Conservation (phyloP, 2,888 invertebrate genomes). For the Diploptera punctata region DNA sequence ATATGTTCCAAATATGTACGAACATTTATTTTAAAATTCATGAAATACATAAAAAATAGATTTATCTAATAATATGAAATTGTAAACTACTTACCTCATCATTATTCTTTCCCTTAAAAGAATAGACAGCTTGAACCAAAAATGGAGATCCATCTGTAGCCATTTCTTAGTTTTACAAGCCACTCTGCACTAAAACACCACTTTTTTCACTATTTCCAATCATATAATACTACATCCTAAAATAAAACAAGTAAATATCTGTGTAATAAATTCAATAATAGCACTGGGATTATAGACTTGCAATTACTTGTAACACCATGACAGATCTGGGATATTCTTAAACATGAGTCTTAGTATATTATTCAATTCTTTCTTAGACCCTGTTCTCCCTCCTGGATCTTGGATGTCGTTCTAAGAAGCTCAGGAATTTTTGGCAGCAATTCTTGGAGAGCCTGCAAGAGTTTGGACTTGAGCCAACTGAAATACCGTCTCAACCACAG, state of each 20-base stretch:
- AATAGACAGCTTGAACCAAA: constrained; percentile 89
- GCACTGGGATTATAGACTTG: neutral
- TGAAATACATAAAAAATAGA: no score
- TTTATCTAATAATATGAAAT: no score
- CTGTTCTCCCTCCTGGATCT: constrained; percentile 14
- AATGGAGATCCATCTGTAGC: constrained; percentile 60
- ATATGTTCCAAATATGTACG: no score
- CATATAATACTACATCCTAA: constrained; percentile 25
- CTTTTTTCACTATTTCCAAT: neutral
- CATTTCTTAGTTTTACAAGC: constrained; percentile 52
- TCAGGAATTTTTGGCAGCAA: constrained; percentile 31
- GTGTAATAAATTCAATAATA: constrained; percentile 8
- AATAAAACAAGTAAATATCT: neutral
- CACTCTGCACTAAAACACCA: neutral
- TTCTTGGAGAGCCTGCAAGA: constrained; percentile 22
- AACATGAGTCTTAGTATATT: neutral
- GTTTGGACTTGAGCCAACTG: constrained; percentile 28
- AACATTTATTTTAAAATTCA: no score
- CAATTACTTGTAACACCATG: neutral
- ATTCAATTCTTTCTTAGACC: constrained; percentile 2
- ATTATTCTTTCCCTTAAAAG: constrained; percentile 95
- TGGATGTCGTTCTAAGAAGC: constrained; percentile 23
- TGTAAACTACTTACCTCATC: constrained; percentile 89
- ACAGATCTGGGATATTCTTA: constrained; percentile 23
- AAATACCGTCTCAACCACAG: constrained; percentile 12